Base-by-base conservation (phyloP, 1,140 invertebrate genomes). In the Leguminivora glycinivorella region DNA sequence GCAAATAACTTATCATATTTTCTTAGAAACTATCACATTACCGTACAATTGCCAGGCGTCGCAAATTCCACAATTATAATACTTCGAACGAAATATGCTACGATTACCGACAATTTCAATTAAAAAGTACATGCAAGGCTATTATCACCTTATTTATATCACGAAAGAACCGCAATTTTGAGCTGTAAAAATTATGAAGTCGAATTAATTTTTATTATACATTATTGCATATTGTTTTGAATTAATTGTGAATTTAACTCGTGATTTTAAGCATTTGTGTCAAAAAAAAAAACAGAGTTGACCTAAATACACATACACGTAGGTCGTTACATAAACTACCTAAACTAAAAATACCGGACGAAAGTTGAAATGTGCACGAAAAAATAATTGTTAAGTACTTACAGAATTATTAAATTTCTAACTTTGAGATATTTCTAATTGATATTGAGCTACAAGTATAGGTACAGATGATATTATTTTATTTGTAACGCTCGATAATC, bases 51-150 rank as follows among this genome's bases (percentile, higher is more conserved):
- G 43, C 43, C 43, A 47, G n/a, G 43, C n/a, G n/a, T 47, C n/a
- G 43, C 43, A 47, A 17, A 47, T 17, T 47, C 6, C 0, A 19
- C 43, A 47, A 43, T 47, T 47, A 47, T 17, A 47, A 47, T 47
- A 47, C n/a, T 47, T 19, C n/a, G 43, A 6, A 47, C 43, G n/a
- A 17, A 47, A 47, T 47, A 47, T 47, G n/a, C 43, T 47, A 52
- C 47, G 10, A 52, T 52, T 52, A 52, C 17, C 19, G 2, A 22
- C 47, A 9, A 22, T 52, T 10, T 9, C 47, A 22, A 52, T 52
- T 22, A 52, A 52, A 52, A 43, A 6, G 17, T 12, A 43, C 40
- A 6, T n/a, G n/a, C 40, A 43, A 43, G 40, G 40, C 40, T 43
- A n/a, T n/a, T n/a, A 43, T 17, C 10, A 43, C 14, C 14, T 43